Evolutionary conservation across 2,797 vertebrate genomes (phyloP), one percentile per base, ranked within the genome.

Genomic region (Hippoglossus hippoglossus): DNA sequence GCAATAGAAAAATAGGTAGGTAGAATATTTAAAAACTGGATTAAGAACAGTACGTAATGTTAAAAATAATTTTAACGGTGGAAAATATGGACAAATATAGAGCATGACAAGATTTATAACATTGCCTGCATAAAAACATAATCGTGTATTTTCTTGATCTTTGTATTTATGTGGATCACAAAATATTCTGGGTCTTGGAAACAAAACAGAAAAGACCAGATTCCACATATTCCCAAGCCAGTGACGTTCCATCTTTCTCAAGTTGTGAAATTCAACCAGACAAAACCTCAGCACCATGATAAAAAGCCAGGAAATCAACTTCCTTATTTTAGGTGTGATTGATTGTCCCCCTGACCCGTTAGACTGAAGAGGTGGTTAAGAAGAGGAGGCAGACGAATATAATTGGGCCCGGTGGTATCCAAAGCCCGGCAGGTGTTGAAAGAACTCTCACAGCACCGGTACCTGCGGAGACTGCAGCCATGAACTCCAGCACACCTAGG

Each of bases 241-340:
- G 56, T 39, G 22, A 72, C 0, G 60, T 67, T 85, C 81, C 52
- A 46, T 90, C 83, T 80, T 77, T 89, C 73, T 83, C 47, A 74
- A 63, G 75, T 80, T 84, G 62, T 77, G 79, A 91, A 87, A 90
- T 90, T 80, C 83, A 90, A 90, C 76, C 77, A 80, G 91, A 89
- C 87, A 86, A 92, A 88, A 82, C 84, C 87, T 87, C 81, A 83
- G 84, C 82, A 61, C 71, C 50, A 51, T 36, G 81, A 91, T 90
- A 90, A 90, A 92, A 89, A 86, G 80, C 65, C 73, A 89, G 90
- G 87, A 93, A 93, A 93, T 93, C 83, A 93, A 19, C 91, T 90
- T 88, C 88, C 91, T 93, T 93, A 93, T 93, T 93, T 94, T 92
- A 87, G 91, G 80, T 83, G 80, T 93, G 91, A 93, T 93, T 94